Evolutionary conservation across 1,140 invertebrate species (phyloP).

Genomic region (Lepidurus arcticus): DNA sequence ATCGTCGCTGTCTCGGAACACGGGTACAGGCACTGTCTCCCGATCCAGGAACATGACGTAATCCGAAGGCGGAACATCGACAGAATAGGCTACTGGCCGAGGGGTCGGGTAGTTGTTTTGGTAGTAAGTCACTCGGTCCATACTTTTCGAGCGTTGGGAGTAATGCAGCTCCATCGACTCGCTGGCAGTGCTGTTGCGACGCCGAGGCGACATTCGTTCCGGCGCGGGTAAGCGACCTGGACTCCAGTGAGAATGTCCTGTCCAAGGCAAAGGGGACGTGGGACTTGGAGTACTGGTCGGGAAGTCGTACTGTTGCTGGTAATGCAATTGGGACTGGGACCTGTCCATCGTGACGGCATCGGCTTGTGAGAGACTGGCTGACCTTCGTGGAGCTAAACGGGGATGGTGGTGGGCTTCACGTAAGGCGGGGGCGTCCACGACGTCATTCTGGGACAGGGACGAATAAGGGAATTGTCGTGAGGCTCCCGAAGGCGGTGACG

Average conservation of each 20-base stretch:
- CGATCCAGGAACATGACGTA: constrained; percentile 33
- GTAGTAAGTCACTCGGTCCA: background rate
- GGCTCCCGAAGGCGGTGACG: background rate
- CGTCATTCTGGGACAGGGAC: background rate
- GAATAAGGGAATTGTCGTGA: constrained; percentile 12
- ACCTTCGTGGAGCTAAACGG: constrained; percentile 33
- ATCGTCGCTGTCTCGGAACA: background rate
- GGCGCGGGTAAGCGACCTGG: background rate
- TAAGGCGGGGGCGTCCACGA: background rate
- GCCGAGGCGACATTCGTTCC: background rate
- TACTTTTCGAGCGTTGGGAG: constrained; percentile 2
- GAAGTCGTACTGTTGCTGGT: background rate
- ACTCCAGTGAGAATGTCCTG: background rate
- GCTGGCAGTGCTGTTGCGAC: background rate
- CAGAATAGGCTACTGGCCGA: constrained; percentile 27
- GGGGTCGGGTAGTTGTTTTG: constrained; percentile 19
- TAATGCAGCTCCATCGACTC: background rate
- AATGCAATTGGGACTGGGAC: constrained; percentile 4
- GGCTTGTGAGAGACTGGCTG: constrained; percentile 34
- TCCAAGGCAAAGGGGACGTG: background rate
- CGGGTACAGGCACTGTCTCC: background rate
- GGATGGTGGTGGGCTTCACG: background rate
- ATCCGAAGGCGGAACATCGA: background rate
- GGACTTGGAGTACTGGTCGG: background rate
- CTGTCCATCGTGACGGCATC: constrained; percentile 27